Base-by-base conservation (phyloP, 1,140 invertebrate genomes). In the Diprion similis region DNA sequence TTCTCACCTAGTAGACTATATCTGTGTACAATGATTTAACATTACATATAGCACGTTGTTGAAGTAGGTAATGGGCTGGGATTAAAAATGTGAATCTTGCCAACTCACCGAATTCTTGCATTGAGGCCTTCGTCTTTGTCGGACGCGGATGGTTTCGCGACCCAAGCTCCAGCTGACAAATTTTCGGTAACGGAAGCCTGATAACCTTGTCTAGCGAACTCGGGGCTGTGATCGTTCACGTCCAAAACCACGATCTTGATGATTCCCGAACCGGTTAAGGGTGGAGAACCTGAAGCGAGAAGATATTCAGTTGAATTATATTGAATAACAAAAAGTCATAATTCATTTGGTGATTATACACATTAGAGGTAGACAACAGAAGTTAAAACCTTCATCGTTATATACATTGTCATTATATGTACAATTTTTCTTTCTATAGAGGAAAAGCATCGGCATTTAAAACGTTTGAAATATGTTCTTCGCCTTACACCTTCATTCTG, bases 211-310 rank as follows among this genome's bases (percentile, higher is more conserved):
- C 94, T 89, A 78, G 92, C 92, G 80, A 96, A 96, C 78, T 94
- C 92, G 0, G 97, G 97, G 79, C 91, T 93, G 84, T 98, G 96
- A 85, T 99, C 97, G 85, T 99, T 99, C 46, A 97, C 93, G 84
- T 99, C 97, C 85, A 96, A 92, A 8, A 99, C 96, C 67, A 96
- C 89, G 51, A 99, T 92, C 78, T 91, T 91, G 1, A 99, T 93
- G 48, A 93, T 94, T 48, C 96, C 96, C 1, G 95, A 94, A 70
- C 95, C 96, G 15, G 95, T 98, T 19, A 97, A 87, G 2, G 95
- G 94, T 18, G 96, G 96, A 17, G 94, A 96, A 72, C 96, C 95
- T 96, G 87, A 17, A 90, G 90, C 65, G 19, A 59, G 64, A 47
- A 8, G 66, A 65, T 68, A 24, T 73, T 73, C 72, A 19, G 66